Conservation (phyloP, 2,113 vertebrate genomes). For the Riparia riparia region DNA sequence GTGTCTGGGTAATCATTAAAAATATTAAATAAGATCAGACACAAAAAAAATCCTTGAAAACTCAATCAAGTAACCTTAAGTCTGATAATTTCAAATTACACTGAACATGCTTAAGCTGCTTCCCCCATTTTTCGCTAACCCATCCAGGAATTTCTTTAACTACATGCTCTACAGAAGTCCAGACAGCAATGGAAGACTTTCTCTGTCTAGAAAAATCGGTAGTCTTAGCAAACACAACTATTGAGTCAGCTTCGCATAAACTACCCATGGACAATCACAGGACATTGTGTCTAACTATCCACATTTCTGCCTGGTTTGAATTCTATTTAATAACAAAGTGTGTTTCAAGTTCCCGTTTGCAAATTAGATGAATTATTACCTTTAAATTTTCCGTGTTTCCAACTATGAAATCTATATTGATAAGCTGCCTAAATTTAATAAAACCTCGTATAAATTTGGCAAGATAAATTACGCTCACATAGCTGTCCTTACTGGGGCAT, state of each 20-base stretch:
- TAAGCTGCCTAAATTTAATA: neutral
- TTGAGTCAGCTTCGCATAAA: neutral
- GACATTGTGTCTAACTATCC: neutral
- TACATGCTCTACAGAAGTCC: neutral
- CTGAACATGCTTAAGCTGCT: neutral
- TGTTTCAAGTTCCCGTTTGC: neutral
- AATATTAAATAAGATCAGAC: neutral
- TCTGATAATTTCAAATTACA: neutral
- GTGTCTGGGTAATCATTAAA: neutral
- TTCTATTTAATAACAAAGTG: neutral
- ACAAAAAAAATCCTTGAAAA: neutral
- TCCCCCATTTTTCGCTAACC: neutral
- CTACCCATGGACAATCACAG: neutral
- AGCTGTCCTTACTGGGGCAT: neutral
- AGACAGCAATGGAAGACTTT: neutral
- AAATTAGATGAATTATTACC: neutral
- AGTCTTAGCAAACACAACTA: neutral
- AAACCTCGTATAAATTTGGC: neutral
- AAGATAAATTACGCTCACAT: neutral
- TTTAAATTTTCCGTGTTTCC: neutral
- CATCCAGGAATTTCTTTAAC: neutral
- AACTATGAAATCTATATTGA: neutral
- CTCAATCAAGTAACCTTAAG: neutral
- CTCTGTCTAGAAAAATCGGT: neutral
- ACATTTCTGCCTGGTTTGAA: neutral